phyloP scores from a whole-genome alignment of 1,140 invertebrate genomes.

The Microplitis mediator region DNA sequence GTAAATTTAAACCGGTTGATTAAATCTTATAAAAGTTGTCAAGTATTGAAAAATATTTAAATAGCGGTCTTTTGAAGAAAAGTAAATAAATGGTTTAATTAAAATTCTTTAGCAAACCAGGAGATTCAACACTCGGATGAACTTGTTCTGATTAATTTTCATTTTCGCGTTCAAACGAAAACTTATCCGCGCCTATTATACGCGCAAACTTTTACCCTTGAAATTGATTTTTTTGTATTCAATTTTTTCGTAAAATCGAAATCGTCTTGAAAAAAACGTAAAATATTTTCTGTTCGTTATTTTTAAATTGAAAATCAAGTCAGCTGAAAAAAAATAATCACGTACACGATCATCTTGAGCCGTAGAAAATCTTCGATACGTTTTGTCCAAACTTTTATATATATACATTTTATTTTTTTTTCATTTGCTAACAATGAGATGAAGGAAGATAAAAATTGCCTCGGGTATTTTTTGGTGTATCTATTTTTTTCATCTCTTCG shows the following conservation, averaged over 20 bases:
- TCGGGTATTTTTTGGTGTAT: neutral
- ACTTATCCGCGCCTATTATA: neutral
- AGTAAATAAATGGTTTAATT: conserved; percentile 3
- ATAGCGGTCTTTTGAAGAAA: too few species aligned
- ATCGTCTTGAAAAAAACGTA: too few species aligned
- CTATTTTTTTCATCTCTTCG: too few species aligned
- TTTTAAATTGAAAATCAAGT: neutral
- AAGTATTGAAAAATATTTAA: too few species aligned
- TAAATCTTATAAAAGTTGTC: too few species aligned
- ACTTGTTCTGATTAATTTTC: conserved; percentile 1
- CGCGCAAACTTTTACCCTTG: neutral
- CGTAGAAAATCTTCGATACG: neutral
- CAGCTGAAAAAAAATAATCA: conserved; percentile 9
- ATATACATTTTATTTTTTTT: too few species aligned
- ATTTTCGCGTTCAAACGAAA: neutral
- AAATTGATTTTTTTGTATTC: neutral
- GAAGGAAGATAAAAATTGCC: neutral
- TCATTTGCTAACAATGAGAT: neutral
- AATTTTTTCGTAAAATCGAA: neutral
- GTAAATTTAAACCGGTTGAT: too few species aligned
- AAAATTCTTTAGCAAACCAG: conserved; percentile 2
- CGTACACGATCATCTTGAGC: neutral
- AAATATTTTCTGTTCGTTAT: too few species aligned
- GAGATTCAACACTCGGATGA: neutral
- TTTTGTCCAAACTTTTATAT: conserved; percentile 2